Evolutionary conservation across 2,888 invertebrate genomes (phyloP).

Genomic region (Acleris sparsana): DNA sequence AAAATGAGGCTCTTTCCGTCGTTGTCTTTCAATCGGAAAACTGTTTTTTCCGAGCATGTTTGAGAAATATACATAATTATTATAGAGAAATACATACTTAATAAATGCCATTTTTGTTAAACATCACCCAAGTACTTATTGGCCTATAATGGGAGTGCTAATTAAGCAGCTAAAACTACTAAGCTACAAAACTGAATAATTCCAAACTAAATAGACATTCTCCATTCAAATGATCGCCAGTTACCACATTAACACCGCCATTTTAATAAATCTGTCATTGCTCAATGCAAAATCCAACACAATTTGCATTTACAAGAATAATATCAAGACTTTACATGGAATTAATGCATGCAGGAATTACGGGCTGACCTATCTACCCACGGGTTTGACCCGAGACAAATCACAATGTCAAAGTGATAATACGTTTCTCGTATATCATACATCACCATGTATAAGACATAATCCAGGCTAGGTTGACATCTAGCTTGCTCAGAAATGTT

Average conservation of each 20-base stretch:
- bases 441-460: not conserved
- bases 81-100: too few relatives aligned
- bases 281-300: slow-evolving; percentile 2
- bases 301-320: slow-evolving; percentile 21
- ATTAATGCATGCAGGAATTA: slow-evolving; percentile 28
- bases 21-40: too few relatives aligned
- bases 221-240: too few relatives aligned
- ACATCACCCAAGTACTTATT: too few relatives aligned
- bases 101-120: too few relatives aligned
- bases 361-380: slow-evolving; percentile 24
- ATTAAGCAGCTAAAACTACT: too few relatives aligned
- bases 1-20: too few relatives aligned
- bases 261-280: slow-evolving; percentile 14
- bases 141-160: too few relatives aligned
- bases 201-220: too few relatives aligned
- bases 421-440: slow-evolving; percentile 6
- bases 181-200: not conserved
- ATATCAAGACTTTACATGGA: slow-evolving; percentile 13
- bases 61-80: too few relatives aligned
- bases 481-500: not conserved
- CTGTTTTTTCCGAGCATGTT: too few relatives aligned
- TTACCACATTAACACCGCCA: not conserved
- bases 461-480: slow-evolving; percentile 9
- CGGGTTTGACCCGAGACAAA: slow-evolving; percentile 31
- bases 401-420: slow-evolving; percentile 34